These are phyloP conservation scores for Bhutanitis thaidina DNA, from an alignment of 2,888 invertebrate genomes.

Conservation along the genomic window DNA sequence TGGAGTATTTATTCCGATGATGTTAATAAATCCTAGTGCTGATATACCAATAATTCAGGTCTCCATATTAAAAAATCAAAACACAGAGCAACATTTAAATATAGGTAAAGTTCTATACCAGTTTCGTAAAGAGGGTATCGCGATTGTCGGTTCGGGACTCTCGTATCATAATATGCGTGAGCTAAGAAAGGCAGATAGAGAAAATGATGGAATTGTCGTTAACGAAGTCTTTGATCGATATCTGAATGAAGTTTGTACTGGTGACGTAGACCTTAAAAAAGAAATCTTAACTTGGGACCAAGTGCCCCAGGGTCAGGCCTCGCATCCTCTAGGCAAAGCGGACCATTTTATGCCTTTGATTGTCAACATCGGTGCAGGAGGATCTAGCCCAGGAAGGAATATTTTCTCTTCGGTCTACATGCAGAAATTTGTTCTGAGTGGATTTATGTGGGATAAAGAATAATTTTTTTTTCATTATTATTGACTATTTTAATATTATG, in stretches of 20 bases:
- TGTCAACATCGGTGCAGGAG: conserved; percentile 42
- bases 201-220: conserved; percentile 25
- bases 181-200: conserved; percentile 21
- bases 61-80: conserved; percentile 42
- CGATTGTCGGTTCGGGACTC: conserved; percentile 46
- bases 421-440: conserved; percentile 38
- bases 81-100: conserved; percentile 38
- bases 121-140: conserved; percentile 41
- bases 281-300: conserved; percentile 35
- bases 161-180: conserved; percentile 41
- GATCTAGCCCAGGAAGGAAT: conserved; percentile 32
- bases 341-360: conserved; percentile 50
- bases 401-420: conserved; percentile 34
- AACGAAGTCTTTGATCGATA: conserved; percentile 34
- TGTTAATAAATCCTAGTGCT: conserved; percentile 45
- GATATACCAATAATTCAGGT: conserved; percentile 46
- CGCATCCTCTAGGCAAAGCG: conserved; percentile 39
- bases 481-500: too few relatives aligned
- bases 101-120: conserved; percentile 39
- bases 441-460: conserved; percentile 38
- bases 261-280: conserved; percentile 20
- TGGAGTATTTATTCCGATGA: conserved; percentile 52
- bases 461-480: too few relatives aligned
- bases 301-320: conserved; percentile 29
- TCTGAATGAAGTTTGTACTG: conserved; percentile 31